These are phyloP conservation scores for Diplodus sargus DNA, from an alignment of 2,797 vertebrate genomes.

Conservation along the genomic window DNA sequence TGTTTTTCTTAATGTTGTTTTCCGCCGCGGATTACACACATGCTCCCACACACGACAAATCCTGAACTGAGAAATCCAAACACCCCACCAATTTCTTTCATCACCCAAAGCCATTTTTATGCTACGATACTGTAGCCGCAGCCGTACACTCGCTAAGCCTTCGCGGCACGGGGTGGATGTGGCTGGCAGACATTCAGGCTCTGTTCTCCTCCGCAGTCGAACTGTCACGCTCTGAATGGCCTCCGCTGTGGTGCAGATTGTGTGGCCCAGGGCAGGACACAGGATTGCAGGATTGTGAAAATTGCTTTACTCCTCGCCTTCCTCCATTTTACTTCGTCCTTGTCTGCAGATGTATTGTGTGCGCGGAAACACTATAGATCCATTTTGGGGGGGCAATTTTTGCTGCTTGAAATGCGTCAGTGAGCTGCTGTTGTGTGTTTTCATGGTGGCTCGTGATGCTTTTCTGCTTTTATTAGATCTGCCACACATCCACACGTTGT, in stretches of 20 bases:
- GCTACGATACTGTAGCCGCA: slow-evolving; percentile 41
- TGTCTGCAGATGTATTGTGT: background rate
- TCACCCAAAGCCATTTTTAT: slow-evolving; percentile 65
- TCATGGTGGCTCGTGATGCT: background rate
- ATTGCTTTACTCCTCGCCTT: slow-evolving; percentile 61
- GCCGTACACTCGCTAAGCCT: slow-evolving; percentile 39
- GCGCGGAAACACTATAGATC: background rate
- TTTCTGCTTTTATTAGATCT: background rate
- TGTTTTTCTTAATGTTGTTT: slow-evolving; percentile 72
- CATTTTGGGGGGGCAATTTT: slow-evolving; percentile 9
- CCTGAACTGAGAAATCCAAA: slow-evolving; percentile 69
- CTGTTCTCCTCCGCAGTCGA: slow-evolving; percentile 61
- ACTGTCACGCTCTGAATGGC: slow-evolving; percentile 76
- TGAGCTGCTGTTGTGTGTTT: background rate
- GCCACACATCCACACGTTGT: slow-evolving; percentile 5
- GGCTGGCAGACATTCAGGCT: slow-evolving; percentile 53
- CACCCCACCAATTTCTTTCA: slow-evolving; percentile 61
- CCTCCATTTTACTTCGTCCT: slow-evolving; percentile 17
- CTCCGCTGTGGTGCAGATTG: slow-evolving; percentile 71
- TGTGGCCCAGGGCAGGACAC: slow-evolving; percentile 70
- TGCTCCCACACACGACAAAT: slow-evolving; percentile 54
- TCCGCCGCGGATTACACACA: slow-evolving; percentile 66
- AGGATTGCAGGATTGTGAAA: slow-evolving; percentile 68
- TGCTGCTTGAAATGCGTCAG: background rate
- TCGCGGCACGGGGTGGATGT: slow-evolving; percentile 34